phyloP scores from a whole-genome alignment of 1,140 invertebrate species.

The Pachypsylla venusta region DNA sequence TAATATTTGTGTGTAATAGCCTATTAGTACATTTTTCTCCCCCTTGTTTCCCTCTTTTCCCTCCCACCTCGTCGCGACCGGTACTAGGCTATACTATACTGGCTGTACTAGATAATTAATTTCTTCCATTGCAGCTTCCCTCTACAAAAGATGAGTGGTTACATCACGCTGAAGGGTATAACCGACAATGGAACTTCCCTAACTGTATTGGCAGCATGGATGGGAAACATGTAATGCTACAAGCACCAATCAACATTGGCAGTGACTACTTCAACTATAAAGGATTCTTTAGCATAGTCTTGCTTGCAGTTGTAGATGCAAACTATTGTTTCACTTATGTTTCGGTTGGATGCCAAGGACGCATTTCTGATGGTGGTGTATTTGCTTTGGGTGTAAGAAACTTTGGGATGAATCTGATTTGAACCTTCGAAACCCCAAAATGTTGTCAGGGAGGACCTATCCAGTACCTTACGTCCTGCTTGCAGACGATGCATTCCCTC shows the following conservation, averaged over 20 bases:
- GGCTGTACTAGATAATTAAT: too few relatives aligned
- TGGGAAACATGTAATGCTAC: constrained; percentile 35
- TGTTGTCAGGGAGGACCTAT: not conserved
- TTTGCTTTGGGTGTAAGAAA: constrained; percentile 23
- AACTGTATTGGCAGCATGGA: constrained; percentile 32
- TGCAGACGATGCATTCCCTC: constrained; percentile 11
- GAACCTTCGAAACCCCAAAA: not conserved
- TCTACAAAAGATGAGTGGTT: too few relatives aligned
- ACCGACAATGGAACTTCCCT: too few relatives aligned
- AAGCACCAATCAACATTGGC: constrained; percentile 30
- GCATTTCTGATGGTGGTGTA: constrained; percentile 29
- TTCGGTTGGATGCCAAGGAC: constrained; percentile 19
- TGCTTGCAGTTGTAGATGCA: constrained; percentile 35
- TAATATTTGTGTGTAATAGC: too few relatives aligned
- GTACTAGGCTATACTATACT: too few relatives aligned
- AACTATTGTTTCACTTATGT: constrained; percentile 24
- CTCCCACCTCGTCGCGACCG: too few relatives aligned
- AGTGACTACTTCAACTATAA: constrained; percentile 38
- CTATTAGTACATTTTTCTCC: too few relatives aligned
- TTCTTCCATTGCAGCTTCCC: too few relatives aligned
- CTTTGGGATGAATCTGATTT: not conserved
- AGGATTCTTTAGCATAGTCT: constrained; percentile 33
- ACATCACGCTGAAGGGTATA: too few relatives aligned
- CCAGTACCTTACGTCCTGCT: constrained; percentile 10
- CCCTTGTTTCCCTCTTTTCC: too few relatives aligned